Conservation (phyloP, 2,888 invertebrate species). For the Sarcophaga rosellei region DNA sequence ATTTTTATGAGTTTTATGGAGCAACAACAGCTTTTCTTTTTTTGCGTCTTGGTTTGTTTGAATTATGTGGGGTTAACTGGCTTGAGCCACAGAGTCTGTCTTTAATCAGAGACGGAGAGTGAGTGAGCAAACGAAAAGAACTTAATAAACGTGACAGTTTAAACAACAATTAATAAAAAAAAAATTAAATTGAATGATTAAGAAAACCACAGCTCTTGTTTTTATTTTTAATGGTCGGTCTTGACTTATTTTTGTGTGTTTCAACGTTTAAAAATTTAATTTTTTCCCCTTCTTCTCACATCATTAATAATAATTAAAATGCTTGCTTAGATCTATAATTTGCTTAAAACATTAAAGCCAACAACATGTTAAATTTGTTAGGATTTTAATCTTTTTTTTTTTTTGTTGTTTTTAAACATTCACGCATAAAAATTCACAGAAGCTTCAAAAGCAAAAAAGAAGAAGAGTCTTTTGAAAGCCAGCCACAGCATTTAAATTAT, state of each 20-base stretch:
- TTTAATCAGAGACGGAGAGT: not conserved
- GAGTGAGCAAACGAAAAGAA: not conserved
- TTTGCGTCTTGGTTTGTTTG: not conserved
- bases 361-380: not conserved
- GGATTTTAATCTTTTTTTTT: slow-evolving; percentile 1
- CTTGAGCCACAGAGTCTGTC: not conserved
- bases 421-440: not conserved
- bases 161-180: not conserved
- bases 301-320: slow-evolving; percentile 38
- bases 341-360: slow-evolving; percentile 11
- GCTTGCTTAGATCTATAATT: slow-evolving; percentile 25
- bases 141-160: not conserved
- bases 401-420: not conserved
- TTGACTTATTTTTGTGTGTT: not conserved
- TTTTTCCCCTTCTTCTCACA: not conserved
- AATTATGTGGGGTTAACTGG: not conserved
- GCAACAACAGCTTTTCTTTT: not conserved
- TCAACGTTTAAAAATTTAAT: not conserved
- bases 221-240: not conserved
- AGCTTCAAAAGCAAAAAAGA: not conserved
- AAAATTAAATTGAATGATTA: not conserved
- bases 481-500: not conserved
- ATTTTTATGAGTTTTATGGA: not conserved
- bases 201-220: not conserved
- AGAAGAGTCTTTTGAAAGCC: no score